Conservation (phyloP, 2,113 vertebrate species). For the Megaptera novaeangliae region DNA sequence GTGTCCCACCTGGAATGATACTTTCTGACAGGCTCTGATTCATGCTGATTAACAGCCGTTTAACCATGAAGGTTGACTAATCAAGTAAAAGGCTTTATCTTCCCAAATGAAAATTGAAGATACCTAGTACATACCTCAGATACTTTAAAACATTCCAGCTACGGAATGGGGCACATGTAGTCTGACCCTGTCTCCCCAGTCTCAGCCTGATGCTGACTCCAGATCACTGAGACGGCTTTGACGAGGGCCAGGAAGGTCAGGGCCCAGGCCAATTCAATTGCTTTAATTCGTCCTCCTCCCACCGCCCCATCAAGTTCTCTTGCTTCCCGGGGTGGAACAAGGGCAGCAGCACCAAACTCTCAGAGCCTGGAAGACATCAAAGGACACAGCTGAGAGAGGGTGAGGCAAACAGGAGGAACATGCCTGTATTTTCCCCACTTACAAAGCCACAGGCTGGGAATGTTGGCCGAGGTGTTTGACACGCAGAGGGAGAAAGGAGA, state of each 20-base stretch:
- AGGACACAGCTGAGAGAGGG: background rate
- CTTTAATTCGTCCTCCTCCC: background rate
- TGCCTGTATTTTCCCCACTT: background rate
- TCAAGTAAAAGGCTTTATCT: background rate
- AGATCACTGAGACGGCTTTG: background rate
- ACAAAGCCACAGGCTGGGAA: background rate
- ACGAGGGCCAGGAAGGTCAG: background rate
- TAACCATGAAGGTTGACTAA: background rate
- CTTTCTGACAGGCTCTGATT: background rate
- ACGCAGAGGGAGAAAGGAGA: background rate
- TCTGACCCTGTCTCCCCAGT: background rate
- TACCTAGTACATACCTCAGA: background rate
- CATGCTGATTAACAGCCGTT: background rate
- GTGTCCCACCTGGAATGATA: background rate
- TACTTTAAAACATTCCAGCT: background rate
- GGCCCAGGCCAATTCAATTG: background rate
- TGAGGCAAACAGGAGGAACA: background rate
- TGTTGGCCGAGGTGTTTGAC: background rate
- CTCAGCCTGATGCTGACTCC: no score
- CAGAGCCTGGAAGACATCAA: background rate
- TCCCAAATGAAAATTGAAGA: background rate
- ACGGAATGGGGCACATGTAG: background rate
- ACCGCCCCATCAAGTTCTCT: background rate
- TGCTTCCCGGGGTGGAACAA: background rate
- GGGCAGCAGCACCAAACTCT: background rate